A percentile compares a stretch with the other conserved stretches of the same genome.
phyloP scores from a whole-genome alignment of 2,888 invertebrate genomes.

The Clusia tigrina region DNA sequence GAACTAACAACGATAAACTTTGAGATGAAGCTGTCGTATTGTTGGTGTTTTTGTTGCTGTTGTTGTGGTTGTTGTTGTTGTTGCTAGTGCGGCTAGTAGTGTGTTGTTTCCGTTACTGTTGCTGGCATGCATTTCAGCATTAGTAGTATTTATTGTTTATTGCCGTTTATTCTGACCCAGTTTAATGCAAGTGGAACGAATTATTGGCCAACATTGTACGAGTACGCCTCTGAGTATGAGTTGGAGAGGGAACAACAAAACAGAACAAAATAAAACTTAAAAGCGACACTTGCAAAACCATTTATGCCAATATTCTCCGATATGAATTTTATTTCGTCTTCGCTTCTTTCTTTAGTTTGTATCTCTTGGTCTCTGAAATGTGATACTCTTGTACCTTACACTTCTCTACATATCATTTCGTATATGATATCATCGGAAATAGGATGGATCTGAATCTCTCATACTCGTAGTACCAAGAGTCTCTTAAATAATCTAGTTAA shows the following conservation, averaged over 20 bases:
- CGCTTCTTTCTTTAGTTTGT: too few species aligned
- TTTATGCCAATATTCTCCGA: too few species aligned
- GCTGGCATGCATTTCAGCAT: slow-evolving; percentile 3
- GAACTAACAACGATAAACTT: slow-evolving; percentile 2
- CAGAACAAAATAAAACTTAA: slow-evolving; percentile 41
- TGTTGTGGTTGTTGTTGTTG: slow-evolving; percentile 11
- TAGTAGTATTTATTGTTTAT: slow-evolving; percentile 13
- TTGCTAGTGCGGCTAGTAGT: slow-evolving; percentile 6
- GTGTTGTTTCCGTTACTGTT: slow-evolving; percentile 2
- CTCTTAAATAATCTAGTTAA: too few species aligned
- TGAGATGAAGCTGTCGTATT: background rate
- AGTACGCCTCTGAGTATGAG: too few species aligned
- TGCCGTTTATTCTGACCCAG: slow-evolving; percentile 49
- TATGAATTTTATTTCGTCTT: too few species aligned
- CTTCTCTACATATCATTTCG: too few species aligned
- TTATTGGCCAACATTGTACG: slow-evolving; percentile 45
- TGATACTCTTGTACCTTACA: too few species aligned
- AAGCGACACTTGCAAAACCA: too few species aligned
- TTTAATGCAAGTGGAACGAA: slow-evolving; percentile 59
- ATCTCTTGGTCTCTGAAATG: too few species aligned
- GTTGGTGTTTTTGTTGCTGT: slow-evolving; percentile 12
- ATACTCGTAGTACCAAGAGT: too few species aligned
- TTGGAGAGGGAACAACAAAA: slow-evolving; percentile 32
- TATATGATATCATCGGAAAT: too few species aligned
- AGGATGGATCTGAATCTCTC: too few species aligned